These are phyloP conservation scores for Phyllotreta cruciferae DNA, from an alignment of 2,888 invertebrate genomes.

Conservation along the genomic window DNA sequence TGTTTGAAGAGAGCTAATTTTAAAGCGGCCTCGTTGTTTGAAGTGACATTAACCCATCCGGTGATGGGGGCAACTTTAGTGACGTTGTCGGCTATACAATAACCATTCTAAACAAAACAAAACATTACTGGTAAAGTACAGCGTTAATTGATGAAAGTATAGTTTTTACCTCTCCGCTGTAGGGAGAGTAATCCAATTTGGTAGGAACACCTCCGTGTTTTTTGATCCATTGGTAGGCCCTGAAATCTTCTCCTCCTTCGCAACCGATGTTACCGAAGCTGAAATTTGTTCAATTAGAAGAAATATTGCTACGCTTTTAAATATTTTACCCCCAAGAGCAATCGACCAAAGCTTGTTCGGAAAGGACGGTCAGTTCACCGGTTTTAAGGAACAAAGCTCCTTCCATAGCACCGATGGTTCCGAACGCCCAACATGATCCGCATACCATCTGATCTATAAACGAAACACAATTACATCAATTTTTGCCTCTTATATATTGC, in stretches of 20 bases:
- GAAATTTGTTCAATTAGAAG: neutral
- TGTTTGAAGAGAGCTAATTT: constrained; percentile 83
- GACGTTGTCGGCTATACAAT: constrained; percentile 66
- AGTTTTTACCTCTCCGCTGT: constrained; percentile 77
- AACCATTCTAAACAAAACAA: neutral
- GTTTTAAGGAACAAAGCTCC: constrained; percentile 88
- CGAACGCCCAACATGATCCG: constrained; percentile 97
- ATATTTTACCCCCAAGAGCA: constrained; percentile 85
- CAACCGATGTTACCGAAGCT: constrained; percentile 94
- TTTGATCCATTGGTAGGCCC: constrained; percentile 92
- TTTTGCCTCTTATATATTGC: neutral
- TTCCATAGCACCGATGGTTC: constrained; percentile 91
- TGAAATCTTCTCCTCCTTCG: constrained; percentile 96
- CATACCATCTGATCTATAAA: constrained; percentile 91
- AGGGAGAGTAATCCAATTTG: constrained; percentile 91
- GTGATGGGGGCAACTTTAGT: constrained; percentile 76
- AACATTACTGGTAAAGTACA: too few relatives aligned
- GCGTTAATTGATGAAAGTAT: neutral
- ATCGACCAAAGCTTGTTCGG: constrained; percentile 93
- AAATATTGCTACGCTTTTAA: neutral
- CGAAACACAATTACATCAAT: constrained; percentile 10
- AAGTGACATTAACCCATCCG: constrained; percentile 89
- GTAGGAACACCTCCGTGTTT: constrained; percentile 86
- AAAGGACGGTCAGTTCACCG: constrained; percentile 81
- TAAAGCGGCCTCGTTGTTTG: constrained; percentile 74